These are phyloP conservation scores for Capromys pilorides DNA, from an alignment of 2,797 vertebrate genomes.

Conservation along the genomic window DNA sequence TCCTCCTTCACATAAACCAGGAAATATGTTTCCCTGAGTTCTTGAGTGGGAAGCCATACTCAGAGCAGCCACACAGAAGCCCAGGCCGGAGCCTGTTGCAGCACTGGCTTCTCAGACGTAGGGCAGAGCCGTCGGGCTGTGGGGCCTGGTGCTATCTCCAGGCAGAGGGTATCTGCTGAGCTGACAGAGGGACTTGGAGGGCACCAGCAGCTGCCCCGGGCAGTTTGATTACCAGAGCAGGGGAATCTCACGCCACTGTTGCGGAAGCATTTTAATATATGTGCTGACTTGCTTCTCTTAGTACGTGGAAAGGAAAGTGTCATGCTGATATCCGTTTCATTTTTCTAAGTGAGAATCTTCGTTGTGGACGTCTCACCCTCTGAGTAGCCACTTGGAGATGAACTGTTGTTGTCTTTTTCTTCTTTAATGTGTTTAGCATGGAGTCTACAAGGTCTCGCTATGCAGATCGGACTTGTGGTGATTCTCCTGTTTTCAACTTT, in stretches of 20 bases:
- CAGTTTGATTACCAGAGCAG: no score
- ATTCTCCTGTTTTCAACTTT: no score
- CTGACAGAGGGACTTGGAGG: rapidly evolving
- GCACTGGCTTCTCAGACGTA: not conserved
- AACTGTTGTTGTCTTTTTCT: not conserved
- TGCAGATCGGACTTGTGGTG: no score
- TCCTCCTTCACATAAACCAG: not conserved
- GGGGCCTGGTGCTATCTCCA: no score
- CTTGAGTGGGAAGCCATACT: not conserved
- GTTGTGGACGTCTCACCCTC: not conserved
- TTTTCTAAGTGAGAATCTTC: not conserved
- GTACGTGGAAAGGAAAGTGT: not conserved
- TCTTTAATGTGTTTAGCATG: no score
- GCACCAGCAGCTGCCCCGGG: not conserved
- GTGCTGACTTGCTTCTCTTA: not conserved
- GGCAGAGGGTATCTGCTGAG: not conserved
- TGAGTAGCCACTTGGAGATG: no score
- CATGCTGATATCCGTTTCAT: not conserved
- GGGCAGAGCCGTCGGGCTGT: no score
- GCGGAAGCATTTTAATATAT: not conserved
- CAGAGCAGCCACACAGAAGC: not conserved
- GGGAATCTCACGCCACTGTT: not conserved
- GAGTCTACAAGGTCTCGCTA: no score
- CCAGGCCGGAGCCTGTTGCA: not conserved
- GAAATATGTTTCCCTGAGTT: not conserved